A percentile compares a stretch with the other conserved stretches of the same genome.
phyloP scores from a whole-genome alignment of 2,797 vertebrate genomes.

The Propithecus deckenii region DNA sequence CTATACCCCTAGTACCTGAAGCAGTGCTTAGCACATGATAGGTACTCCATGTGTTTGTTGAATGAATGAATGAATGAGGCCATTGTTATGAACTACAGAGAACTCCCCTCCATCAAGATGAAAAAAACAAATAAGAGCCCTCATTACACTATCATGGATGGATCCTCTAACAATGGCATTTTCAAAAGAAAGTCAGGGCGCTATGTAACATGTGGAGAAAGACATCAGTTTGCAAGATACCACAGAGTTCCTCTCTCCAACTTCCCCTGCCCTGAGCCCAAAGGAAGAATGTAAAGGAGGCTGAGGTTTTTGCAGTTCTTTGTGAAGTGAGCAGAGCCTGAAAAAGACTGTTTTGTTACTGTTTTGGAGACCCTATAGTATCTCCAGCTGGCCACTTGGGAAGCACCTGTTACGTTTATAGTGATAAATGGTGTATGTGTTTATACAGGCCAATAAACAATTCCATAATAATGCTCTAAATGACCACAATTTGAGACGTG shows the following conservation, averaged over 20 bases:
- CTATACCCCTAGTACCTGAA: background rate
- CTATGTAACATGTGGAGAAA: background rate
- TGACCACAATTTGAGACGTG: slow-evolving; percentile 23
- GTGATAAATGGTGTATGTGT: slow-evolving; percentile 20
- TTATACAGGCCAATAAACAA: slow-evolving; percentile 54
- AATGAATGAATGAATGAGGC: background rate
- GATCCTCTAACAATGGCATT: background rate
- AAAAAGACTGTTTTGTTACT: background rate
- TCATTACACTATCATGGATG: too few species aligned
- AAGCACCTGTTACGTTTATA: slow-evolving; percentile 53
- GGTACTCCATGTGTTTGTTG: background rate
- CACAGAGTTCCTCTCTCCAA: background rate
- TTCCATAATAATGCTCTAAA: slow-evolving; percentile 25
- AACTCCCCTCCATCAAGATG: background rate
- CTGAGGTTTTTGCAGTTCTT: background rate
- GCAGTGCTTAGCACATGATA: background rate
- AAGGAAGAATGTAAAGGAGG: background rate
- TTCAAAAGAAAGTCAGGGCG: background rate
- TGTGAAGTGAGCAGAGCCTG: background rate
- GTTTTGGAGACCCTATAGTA: background rate
- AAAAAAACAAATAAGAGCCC: background rate
- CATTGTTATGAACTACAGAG: background rate
- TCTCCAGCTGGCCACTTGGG: background rate
- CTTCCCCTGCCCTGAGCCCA: background rate
- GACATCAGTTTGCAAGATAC: background rate